Percentiles rank a stretch among this genome's conserved stretches.
Conservation (phyloP, 2,113 vertebrate genomes). For the Malurus melanocephalus region DNA sequence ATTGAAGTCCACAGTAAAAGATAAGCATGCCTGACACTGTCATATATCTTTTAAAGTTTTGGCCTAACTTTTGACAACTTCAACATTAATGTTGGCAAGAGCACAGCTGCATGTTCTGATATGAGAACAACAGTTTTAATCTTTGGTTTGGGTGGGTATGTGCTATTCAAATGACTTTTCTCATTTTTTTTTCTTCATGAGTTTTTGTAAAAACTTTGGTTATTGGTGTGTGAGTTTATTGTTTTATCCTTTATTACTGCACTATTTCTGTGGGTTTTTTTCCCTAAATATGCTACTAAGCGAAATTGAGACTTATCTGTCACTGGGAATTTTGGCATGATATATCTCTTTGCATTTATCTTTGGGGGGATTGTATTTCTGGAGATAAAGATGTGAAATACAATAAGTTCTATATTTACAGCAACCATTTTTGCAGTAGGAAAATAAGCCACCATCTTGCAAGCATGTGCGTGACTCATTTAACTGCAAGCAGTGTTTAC, state of each 20-base stretch:
- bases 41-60: not conserved
- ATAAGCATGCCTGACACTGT: not conserved
- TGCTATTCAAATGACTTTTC: not conserved
- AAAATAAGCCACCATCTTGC: not conserved
- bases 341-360: not conserved
- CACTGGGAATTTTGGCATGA: not conserved
- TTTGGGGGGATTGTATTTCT: not conserved
- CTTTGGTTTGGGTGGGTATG: not conserved
- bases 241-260: not conserved
- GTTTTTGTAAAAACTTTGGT: not conserved
- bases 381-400: not conserved
- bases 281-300: not conserved
- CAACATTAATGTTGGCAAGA: not conserved
- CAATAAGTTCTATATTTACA: not conserved
- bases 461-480: not conserved
- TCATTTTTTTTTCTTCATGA: not conserved
- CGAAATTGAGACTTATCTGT: not conserved
- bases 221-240: not conserved
- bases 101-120: not conserved
- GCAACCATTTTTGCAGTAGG: not conserved
- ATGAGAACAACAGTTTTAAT: not conserved
- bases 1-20: not conserved
- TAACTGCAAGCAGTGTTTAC: not conserved
- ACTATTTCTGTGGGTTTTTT: not conserved
- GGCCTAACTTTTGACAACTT: not conserved